These are phyloP conservation scores for Acanthisitta chloris DNA, from an alignment of 2,113 vertebrate genomes.

Conservation along the genomic window DNA sequence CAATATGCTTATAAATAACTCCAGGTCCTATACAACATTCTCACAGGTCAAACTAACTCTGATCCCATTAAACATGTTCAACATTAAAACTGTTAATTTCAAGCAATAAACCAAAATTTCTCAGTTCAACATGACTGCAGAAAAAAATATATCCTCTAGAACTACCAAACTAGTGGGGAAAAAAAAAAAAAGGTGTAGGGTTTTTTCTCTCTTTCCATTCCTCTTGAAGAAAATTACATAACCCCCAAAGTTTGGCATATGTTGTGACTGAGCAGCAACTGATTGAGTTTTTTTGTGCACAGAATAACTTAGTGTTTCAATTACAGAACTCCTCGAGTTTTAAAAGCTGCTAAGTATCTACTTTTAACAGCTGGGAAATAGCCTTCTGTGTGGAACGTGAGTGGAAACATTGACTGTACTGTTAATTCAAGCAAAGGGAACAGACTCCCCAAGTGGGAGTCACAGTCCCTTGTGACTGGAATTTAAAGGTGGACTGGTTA, in stretches of 20 bases:
- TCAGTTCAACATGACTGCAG: background rate
- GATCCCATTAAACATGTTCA: background rate
- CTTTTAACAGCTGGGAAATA: conserved; percentile 3
- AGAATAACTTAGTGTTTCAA: background rate
- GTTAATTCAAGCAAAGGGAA: conserved; percentile 9
- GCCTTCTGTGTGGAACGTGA: background rate
- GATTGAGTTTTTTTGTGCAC: background rate
- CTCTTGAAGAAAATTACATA: background rate
- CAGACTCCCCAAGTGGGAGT: background rate
- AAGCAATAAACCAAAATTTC: background rate
- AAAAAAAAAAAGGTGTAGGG: background rate
- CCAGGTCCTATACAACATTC: background rate
- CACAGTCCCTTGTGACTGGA: background rate
- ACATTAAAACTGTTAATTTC: background rate
- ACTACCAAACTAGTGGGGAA: background rate
- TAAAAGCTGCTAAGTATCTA: background rate
- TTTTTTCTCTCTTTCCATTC: accelerated
- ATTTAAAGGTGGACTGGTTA: background rate
- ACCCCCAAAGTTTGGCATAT: background rate
- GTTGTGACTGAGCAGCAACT: background rate
- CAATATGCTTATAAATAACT: background rate
- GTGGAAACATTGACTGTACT: background rate
- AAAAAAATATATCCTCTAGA: background rate
- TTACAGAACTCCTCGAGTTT: conserved; percentile 11
- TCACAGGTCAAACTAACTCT: background rate